A percentile compares a stretch with the other conserved stretches of the same genome.
phyloP scores from a whole-genome alignment of 2,113 vertebrate genomes.

The Scopus umbretta region DNA sequence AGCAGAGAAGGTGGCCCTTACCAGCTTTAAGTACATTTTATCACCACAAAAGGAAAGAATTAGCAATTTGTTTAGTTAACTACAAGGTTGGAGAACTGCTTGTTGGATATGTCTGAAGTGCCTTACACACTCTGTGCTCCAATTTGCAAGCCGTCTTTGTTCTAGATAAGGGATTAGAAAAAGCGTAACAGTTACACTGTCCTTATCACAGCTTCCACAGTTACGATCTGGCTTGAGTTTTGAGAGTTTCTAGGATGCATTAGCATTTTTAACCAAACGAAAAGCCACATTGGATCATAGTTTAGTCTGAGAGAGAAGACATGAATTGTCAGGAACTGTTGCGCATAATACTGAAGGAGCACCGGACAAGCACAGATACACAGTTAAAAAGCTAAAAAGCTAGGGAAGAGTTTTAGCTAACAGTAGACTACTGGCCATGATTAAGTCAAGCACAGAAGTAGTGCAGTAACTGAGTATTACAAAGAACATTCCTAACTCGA shows the following conservation, averaged over 20 bases:
- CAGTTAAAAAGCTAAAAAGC: background rate
- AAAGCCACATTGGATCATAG: background rate
- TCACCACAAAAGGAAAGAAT: constrained; percentile 26
- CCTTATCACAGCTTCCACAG: background rate
- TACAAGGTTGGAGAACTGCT: background rate
- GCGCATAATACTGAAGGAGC: background rate
- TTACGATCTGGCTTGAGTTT: background rate
- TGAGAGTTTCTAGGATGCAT: background rate
- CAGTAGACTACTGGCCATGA: background rate
- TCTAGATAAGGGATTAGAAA: constrained; percentile 27
- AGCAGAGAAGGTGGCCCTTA: background rate
- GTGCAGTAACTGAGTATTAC: background rate
- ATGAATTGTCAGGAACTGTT: background rate
- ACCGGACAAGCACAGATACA: background rate
- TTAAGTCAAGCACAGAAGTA: background rate
- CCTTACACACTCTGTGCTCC: constrained; percentile 43
- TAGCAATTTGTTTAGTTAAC: constrained; percentile 48
- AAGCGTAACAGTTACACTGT: background rate
- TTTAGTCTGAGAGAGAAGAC: background rate
- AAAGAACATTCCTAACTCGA: background rate
- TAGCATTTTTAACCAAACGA: background rate
- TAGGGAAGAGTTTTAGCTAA: background rate
- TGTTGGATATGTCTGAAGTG: constrained; percentile 34
- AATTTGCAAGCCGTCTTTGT: constrained; percentile 38
- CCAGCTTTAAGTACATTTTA: background rate